Base-by-base conservation (phyloP, 2,888 invertebrate species). In the Scaptomyza flava region DNA sequence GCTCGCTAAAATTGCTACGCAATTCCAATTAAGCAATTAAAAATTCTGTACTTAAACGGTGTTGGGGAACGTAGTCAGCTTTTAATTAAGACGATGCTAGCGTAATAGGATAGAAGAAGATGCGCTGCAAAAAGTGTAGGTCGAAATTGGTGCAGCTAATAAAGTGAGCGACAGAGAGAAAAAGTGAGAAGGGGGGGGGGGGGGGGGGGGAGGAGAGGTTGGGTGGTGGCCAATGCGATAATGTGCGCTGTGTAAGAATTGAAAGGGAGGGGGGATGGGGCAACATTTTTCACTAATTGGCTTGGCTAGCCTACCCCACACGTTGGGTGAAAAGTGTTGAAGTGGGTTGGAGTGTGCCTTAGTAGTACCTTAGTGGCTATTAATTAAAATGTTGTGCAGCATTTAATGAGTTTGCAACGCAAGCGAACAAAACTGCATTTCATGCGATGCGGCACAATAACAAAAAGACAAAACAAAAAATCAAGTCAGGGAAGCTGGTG, bases 41-140 rank as follows among this genome's bases (percentile, higher is more conserved):
- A 89, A 89, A 78, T 77, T 65, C 70, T 9, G n/a, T 30, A 51
- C 56, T 20, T 47, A 51, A 34, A 54, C 50, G 23, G 23, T 46
- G 67, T 47, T 65, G 27, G 42, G 42, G 43, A 67, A 79, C 77
- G 82, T 77, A 87, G 88, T 72, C 90, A 89, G 88, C 84, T 89
- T 91, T 90, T 90, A 90, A 91, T 90, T 90, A 90, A 90, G 90
- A 89, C 85, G 90, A 90, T 90, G 89, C 87, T 78, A 77, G 84
- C 84, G 91, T 90, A 90, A 86, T 90, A 90, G 90, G 90, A 84
- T 91, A 81, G 91, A 90, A 90, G 90, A 89, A 90, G 85, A 88
- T 79, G 74, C 77, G 75, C 71, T 84, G 85, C 77, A 54, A 90
- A 91, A 90, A 90, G 76, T 71, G 90, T 90, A 90, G 91, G 90